Evolutionary conservation across 2,113 vertebrate species (phyloP).

Genomic region (Burhinus oedicnemus): DNA sequence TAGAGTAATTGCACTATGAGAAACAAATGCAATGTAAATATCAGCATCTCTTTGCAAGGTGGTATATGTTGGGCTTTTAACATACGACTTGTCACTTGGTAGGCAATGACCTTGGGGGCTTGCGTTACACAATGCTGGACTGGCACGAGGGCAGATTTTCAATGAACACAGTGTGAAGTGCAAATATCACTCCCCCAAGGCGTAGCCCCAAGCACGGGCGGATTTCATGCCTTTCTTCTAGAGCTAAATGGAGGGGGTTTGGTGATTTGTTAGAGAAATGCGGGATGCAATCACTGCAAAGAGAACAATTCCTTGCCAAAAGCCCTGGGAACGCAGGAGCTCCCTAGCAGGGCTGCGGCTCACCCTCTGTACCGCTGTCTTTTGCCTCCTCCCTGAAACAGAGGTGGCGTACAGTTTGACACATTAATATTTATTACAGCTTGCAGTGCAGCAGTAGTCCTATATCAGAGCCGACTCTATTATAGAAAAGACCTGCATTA

Average conservation of each 20-base stretch:
- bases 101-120: constrained; percentile 46
- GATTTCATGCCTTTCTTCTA: background rate
- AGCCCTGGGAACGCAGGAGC: background rate
- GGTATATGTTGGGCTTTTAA: background rate
- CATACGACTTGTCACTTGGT: background rate
- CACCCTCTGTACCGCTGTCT: background rate
- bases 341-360: background rate
- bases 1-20: background rate
- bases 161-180: background rate
- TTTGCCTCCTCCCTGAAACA: constrained; percentile 1
- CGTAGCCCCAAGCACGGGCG: background rate
- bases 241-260: background rate
- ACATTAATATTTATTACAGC: constrained; percentile 61
- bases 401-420: background rate
- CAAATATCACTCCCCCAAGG: constrained; percentile 4
- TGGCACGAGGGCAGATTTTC: background rate
- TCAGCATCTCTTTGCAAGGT: background rate
- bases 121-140: background rate
- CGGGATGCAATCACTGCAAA: background rate
- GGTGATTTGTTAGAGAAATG: background rate
- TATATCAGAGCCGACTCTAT: constrained; percentile 32
- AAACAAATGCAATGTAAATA: background rate
- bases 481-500: constrained; percentile 40
- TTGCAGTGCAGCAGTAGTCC: constrained; percentile 45
- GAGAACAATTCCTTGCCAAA: background rate